A percentile compares a stretch with the other conserved stretches of the same genome.
Evolutionary conservation across 2,888 invertebrate species (phyloP).

Genomic region (Trachelus iudaicus): DNA sequence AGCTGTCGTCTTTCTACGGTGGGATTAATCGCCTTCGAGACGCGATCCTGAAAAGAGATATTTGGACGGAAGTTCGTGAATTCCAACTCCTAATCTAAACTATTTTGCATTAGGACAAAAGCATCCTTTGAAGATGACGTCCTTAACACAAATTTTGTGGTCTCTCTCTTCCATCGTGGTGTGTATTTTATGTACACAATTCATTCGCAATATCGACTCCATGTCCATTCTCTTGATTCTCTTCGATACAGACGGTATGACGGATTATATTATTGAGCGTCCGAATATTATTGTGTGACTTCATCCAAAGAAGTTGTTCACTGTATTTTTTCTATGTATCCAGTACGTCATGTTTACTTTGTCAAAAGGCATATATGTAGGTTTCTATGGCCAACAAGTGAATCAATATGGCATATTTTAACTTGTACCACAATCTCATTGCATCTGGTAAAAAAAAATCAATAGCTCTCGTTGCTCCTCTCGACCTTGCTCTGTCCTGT

Average conservation of each 20-base stretch:
- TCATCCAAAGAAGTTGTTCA: not conserved
- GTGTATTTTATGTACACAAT: not conserved
- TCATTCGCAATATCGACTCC: not conserved
- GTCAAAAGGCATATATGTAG: not conserved
- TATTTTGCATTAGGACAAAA: not conserved
- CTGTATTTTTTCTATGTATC: not conserved
- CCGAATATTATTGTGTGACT: not conserved
- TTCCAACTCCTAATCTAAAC: not conserved
- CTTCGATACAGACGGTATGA: not conserved
- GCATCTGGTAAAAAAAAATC: slow-evolving; percentile 8
- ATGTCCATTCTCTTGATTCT: not conserved
- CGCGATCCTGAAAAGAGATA: not conserved
- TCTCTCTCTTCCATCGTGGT: not conserved
- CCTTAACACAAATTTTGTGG: not conserved
- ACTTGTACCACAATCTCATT: slow-evolving; percentile 7
- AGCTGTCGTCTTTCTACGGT: not conserved
- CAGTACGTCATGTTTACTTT: not conserved
- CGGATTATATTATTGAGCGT: not conserved
- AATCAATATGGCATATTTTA: not conserved
- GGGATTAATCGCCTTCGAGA: not conserved
- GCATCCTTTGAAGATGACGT: not conserved
- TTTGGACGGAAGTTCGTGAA: not conserved
- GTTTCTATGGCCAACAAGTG: not conserved
- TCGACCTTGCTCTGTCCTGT: not conserved
- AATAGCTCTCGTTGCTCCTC: not conserved